A percentile compares a stretch with the other conserved stretches of the same genome.
Conservation (phyloP, 1,140 invertebrate species). For the Apolygus lucorum region DNA sequence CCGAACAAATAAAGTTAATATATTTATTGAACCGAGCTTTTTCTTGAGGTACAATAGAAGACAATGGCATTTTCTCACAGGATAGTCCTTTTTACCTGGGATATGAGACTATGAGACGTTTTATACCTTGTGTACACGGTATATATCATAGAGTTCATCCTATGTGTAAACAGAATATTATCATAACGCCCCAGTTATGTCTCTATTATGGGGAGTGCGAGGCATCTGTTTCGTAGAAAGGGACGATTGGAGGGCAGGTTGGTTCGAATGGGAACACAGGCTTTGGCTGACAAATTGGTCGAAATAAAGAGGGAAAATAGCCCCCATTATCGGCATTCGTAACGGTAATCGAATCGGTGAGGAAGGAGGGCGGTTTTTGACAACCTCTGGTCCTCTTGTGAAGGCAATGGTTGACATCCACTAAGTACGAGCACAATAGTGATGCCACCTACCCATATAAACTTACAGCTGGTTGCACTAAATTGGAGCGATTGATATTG, state of each 20-base stretch:
- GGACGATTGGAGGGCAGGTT: neutral
- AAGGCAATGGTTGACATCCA: too few relatives aligned
- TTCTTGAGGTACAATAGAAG: neutral
- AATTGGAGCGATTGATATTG: too few relatives aligned
- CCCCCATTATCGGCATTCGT: neutral
- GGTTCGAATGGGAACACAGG: neutral
- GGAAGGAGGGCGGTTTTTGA: neutral
- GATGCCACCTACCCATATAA: too few relatives aligned
- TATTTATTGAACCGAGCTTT: conserved; percentile 1
- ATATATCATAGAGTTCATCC: neutral
- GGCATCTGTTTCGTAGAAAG: neutral
- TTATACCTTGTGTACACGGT: neutral
- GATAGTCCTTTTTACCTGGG: neutral
- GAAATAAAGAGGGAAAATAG: neutral
- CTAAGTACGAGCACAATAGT: too few relatives aligned
- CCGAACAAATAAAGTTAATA: conserved; percentile 9
- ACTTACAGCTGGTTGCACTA: too few relatives aligned
- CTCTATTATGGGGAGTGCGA: neutral
- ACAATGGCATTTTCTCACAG: too few relatives aligned
- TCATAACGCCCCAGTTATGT: conserved; percentile 14
- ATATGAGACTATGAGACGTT: neutral
- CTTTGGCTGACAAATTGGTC: neutral
- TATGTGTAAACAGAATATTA: conserved; percentile 8
- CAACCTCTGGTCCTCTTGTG: neutral
- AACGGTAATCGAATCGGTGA: neutral